Conservation (phyloP, 1,140 invertebrate genomes). For the Ooceraea biroi region DNA sequence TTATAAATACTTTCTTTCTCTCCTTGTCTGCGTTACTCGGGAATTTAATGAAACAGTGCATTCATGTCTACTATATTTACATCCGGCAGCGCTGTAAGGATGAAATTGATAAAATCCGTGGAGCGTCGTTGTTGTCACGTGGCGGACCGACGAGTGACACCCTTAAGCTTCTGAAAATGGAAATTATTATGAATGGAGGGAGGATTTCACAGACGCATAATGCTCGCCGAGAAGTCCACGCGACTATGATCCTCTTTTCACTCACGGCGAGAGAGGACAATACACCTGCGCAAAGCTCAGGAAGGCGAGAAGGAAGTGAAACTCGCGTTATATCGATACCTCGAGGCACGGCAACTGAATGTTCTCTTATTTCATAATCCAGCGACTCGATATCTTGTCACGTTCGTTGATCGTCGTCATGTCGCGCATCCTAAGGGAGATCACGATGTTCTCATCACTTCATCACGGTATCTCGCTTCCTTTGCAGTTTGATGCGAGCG, state of each 20-base stretch:
- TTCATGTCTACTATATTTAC: constrained; percentile 7
- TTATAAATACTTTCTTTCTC: background rate
- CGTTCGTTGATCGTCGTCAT: constrained; percentile 53
- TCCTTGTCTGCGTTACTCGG: background rate
- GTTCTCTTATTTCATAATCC: constrained; percentile 61
- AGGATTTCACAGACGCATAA: background rate
- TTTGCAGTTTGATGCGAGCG: background rate
- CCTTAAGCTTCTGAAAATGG: constrained; percentile 34
- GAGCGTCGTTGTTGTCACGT: constrained; percentile 21
- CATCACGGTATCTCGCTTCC: background rate
- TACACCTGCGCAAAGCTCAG: constrained; percentile 3
- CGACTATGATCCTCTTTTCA: constrained; percentile 46
- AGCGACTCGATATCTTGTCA: constrained; percentile 61
- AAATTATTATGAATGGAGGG: constrained; percentile 47
- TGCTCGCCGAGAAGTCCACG: constrained; percentile 20
- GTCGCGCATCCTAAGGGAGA: background rate
- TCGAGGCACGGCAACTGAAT: constrained; percentile 17
- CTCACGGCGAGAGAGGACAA: constrained; percentile 30
- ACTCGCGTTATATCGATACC: constrained; percentile 51
- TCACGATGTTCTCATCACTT: too few relatives aligned
- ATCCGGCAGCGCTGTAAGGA: background rate
- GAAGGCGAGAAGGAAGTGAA: background rate
- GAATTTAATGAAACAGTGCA: background rate
- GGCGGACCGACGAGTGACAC: constrained; percentile 12
- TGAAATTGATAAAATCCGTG: constrained; percentile 31